Evolutionary conservation across 2,888 invertebrate genomes (phyloP), one percentile per base, ranked within the genome.

Genomic region (Drosophila greeni): DNA sequence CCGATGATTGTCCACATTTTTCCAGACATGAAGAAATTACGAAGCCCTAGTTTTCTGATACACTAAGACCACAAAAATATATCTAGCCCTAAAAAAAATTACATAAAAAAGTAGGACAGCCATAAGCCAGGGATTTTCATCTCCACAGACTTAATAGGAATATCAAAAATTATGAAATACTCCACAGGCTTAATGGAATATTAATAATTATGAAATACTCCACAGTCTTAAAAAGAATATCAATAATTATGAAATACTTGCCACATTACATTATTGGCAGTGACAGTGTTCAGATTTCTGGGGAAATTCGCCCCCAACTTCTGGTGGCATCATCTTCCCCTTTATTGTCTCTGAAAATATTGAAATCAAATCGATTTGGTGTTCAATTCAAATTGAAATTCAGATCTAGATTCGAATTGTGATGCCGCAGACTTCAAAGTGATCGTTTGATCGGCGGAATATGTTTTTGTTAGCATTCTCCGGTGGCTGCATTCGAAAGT

Each of bases 371-470:
- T 55, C 42, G 48, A 45, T 29, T 29, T 9, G 8, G 9, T 26
- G 6, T 26, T 26, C 26, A 7, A 29, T 40, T 48, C 18, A 1
- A 24, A 34, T 29, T 29, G 16, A 34, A 26, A 43, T 43, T 43
- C 3, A 11, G 16, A 43, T 18, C 34, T 18, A 26, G n/a, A 24
- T 24, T 37, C n/a, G 1, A 26, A 48, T 48, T 48, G 31, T 29
- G 60, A 37, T 24, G 34, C 23, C 16, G 36, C n/a, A 6, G 56
- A 65, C 64, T 66, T 65, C 64, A 65, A 65, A 65, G 66, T 53
- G 69, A 36, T 36, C 69, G 60, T 67, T 67, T 53, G 66, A 69
- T 65, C 66, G 69, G 69, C 33, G 33, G 23, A 45, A 64, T 42
- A 39, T 66, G 58, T 66, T 66, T 66, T 66, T 66, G 67, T 66